Percentiles rank a stretch among this genome's conserved stretches.
phyloP scores from a whole-genome alignment of 1,140 invertebrate genomes.

The Hesperophylax magnus region DNA sequence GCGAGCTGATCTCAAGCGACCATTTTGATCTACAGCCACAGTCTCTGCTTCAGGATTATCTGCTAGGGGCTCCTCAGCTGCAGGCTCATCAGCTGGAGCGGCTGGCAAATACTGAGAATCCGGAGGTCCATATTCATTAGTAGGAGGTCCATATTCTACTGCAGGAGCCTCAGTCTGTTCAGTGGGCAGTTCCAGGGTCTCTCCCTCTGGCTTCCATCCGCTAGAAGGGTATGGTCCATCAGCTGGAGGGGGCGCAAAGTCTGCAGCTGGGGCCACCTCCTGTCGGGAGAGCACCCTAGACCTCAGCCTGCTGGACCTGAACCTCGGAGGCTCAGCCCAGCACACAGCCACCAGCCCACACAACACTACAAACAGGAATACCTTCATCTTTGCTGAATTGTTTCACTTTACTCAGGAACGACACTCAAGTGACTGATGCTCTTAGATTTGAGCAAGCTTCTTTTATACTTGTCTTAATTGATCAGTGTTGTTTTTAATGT shows the following conservation, averaged over 20 bases:
- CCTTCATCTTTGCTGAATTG: neutral
- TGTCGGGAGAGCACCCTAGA: conserved; percentile 9
- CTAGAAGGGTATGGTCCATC: conserved; percentile 63
- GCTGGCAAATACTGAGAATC: neutral
- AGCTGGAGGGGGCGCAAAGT: conserved; percentile 52
- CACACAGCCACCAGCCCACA: conserved; percentile 21
- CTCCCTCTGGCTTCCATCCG: conserved; percentile 63
- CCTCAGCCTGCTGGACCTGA: conserved; percentile 11
- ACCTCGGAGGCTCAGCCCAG: conserved; percentile 26
- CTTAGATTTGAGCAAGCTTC: neutral
- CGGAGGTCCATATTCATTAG: conserved; percentile 53
- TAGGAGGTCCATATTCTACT: conserved; percentile 60
- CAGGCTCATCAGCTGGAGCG: neutral
- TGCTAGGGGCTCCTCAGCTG: neutral
- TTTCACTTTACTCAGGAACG: neutral
- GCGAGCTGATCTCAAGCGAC: neutral
- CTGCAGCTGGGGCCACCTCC: conserved; percentile 8
- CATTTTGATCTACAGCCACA: neutral
- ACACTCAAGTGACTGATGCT: conserved; percentile 38
- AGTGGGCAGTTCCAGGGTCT: conserved; percentile 64
- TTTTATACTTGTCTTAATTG: conserved; percentile 47
- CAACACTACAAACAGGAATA: neutral
- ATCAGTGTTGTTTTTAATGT: neutral
- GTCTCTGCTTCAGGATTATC: conserved; percentile 6
- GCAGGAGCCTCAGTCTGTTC: conserved; percentile 63